Conservation (phyloP, 2,113 vertebrate species). For the Crotalus viridis region DNA sequence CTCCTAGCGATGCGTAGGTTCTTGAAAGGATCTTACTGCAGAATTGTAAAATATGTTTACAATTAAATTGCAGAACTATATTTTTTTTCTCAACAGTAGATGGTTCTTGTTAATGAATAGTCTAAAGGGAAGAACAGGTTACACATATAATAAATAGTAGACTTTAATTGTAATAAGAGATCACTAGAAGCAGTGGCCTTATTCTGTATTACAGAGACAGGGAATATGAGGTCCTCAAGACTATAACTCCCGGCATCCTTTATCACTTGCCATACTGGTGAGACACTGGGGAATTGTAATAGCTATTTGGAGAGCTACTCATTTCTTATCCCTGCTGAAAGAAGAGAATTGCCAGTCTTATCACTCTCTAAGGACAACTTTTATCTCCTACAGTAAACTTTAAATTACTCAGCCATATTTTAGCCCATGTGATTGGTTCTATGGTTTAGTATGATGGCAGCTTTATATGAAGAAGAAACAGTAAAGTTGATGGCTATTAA, state of each 20-base stretch:
- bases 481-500: background rate
- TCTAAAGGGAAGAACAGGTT: background rate
- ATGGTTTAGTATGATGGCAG: background rate
- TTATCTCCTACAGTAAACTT: background rate
- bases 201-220: background rate
- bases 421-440: background rate
- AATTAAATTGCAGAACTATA: conserved; percentile 64
- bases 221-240: background rate
- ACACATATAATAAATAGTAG: background rate
- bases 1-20: conserved; percentile 62
- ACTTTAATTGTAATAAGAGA: background rate
- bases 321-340: background rate
- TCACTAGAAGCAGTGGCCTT: background rate
- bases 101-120: conserved; percentile 17
- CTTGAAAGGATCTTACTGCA: conserved; percentile 61
- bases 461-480: background rate
- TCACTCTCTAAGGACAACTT: background rate
- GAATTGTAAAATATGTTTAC: conserved; percentile 61
- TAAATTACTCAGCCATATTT: background rate
- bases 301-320: background rate
- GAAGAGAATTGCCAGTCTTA: background rate
- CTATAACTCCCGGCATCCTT: background rate
- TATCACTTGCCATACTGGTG: background rate
- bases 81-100: conserved; percentile 58
- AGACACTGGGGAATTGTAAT: background rate